These are phyloP conservation scores for Cataglyphis hispanica DNA, from an alignment of 1,140 invertebrate genomes.

Conservation along the genomic window DNA sequence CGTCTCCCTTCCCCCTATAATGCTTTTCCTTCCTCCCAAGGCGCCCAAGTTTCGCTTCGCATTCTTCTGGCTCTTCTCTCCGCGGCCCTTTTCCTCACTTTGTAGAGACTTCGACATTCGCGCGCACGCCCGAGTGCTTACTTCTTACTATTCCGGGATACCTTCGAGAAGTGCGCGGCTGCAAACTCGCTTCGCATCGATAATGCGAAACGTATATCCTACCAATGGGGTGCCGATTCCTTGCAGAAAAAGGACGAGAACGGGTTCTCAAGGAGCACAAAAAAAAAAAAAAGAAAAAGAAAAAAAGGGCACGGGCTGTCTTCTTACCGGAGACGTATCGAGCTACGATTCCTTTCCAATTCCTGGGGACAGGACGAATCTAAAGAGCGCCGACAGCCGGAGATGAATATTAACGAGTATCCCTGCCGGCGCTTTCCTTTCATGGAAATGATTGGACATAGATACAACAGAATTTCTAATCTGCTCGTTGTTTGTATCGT, in stretches of 20 bases:
- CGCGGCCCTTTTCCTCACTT: constrained; percentile 38
- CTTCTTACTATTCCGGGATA: constrained; percentile 72
- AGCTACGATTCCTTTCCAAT: constrained; percentile 59
- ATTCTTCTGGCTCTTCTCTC: constrained; percentile 23
- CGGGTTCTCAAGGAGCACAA: neutral
- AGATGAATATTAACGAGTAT: constrained; percentile 71
- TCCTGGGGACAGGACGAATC: constrained; percentile 54
- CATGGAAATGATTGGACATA: constrained; percentile 41
- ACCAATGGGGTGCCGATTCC: constrained; percentile 61
- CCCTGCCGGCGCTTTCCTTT: constrained; percentile 26
- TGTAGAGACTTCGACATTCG: constrained; percentile 49
- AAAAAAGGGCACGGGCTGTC: constrained; percentile 27
- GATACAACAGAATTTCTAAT: constrained; percentile 60
- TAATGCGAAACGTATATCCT: constrained; percentile 69
- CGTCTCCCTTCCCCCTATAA: constrained; percentile 1
- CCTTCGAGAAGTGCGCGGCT: constrained; percentile 71
- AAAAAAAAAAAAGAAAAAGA: neutral
- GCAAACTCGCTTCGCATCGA: constrained; percentile 74
- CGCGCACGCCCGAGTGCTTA: constrained; percentile 61
- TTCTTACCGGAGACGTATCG: constrained; percentile 61
- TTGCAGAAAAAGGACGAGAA: constrained; percentile 48
- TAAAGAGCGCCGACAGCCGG: constrained; percentile 47
- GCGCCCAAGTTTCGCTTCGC: constrained; percentile 45
- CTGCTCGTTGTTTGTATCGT: constrained; percentile 58
- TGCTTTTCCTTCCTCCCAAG: constrained; percentile 39